Evolutionary conservation across 2,113 vertebrate species (phyloP).

Genomic region (Alligator mississippiensis): DNA sequence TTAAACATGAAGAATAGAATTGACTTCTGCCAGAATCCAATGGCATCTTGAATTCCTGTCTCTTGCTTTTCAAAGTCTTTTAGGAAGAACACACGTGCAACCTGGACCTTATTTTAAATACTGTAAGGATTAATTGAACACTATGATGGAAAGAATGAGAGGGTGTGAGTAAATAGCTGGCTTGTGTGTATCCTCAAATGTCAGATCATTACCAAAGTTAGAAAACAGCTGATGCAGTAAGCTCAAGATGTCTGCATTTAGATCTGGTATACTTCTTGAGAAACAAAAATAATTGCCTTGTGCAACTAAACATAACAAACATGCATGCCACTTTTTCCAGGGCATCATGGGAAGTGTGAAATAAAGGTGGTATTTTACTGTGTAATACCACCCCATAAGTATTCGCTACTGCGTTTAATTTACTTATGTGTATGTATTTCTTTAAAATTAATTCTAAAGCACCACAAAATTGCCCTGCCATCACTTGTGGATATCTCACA

Average conservation of each 20-base stretch:
- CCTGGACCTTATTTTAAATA: background rate
- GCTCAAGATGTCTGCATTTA: conserved; percentile 54
- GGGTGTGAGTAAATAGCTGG: conserved; percentile 38
- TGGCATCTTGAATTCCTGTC: background rate
- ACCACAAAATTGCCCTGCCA: background rate
- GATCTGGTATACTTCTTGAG: conserved; percentile 47
- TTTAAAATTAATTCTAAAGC: conserved; percentile 4
- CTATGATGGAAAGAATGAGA: conserved; percentile 36
- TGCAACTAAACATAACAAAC: background rate
- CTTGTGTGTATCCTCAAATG: conserved; percentile 67
- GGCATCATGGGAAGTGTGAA: background rate
- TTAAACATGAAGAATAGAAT: background rate
- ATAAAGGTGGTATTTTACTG: conserved; percentile 10
- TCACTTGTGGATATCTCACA: background rate
- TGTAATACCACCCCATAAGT: background rate
- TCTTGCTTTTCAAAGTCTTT: conserved; percentile 9
- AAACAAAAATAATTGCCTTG: conserved; percentile 32
- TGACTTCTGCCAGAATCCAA: background rate
- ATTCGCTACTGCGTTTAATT: background rate
- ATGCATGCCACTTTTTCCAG: background rate
- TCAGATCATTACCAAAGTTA: conserved; percentile 65
- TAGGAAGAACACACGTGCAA: background rate
- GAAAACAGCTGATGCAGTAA: conserved; percentile 60
- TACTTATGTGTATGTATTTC: background rate
- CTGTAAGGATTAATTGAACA: conserved; percentile 48